phyloP scores from a whole-genome alignment of 2,888 invertebrate species.

The Rapana venosa region DNA sequence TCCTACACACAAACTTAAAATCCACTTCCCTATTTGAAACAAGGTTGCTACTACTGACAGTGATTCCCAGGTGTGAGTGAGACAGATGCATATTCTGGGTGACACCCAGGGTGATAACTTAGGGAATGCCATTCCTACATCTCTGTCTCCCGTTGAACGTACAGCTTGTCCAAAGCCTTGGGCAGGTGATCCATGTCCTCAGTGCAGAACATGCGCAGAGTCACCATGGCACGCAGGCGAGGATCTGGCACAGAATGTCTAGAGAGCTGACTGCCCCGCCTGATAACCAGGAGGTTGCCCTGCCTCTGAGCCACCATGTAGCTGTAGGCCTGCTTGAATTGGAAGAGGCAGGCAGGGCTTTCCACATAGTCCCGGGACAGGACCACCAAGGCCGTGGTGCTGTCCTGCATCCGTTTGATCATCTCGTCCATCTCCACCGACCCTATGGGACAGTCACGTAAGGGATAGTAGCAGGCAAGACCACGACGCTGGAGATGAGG shows the following conservation, averaged over 20 bases:
- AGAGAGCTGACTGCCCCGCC: not conserved
- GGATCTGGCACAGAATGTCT: not conserved
- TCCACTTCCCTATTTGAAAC: no score
- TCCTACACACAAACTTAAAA: no score
- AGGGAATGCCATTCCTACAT: no score
- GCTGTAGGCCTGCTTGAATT: slow-evolving; percentile 33
- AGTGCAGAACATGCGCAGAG: slow-evolving; percentile 15
- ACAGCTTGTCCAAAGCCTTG: not conserved
- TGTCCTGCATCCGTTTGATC: slow-evolving; percentile 20
- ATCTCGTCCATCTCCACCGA: slow-evolving; percentile 33
- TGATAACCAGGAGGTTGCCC: not conserved
- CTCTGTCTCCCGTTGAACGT: not conserved
- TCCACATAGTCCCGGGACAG: slow-evolving; percentile 21
- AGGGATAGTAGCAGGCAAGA: slow-evolving; percentile 3
- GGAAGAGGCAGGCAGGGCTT: slow-evolving; percentile 27
- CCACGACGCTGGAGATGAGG: not conserved
- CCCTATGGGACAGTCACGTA: slow-evolving; percentile 13
- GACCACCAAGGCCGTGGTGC: slow-evolving; percentile 9
- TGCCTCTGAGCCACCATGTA: not conserved
- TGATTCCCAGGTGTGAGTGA: no score
- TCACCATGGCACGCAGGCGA: slow-evolving; percentile 32
- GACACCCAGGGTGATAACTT: no score
- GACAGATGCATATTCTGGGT: no score
- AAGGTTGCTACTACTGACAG: no score
- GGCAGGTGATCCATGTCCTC: not conserved